A percentile compares a stretch with the other conserved stretches of the same genome.
Conservation (phyloP, 1,140 invertebrate genomes). For the Varroa destructor region DNA sequence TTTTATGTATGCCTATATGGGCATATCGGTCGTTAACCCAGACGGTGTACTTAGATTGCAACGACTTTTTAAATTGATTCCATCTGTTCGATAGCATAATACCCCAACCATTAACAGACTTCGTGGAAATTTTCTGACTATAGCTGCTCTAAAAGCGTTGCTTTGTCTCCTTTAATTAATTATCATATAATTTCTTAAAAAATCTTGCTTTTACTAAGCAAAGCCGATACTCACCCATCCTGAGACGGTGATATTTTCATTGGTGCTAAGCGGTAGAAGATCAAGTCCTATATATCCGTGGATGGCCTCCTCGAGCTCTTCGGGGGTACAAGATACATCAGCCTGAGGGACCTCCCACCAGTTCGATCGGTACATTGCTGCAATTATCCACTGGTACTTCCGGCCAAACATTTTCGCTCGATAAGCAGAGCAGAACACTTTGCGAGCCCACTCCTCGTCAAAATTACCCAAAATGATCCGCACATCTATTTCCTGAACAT, state of each 20-base stretch:
- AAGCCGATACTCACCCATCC: conserved; percentile 59
- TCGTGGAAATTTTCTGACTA: too few relatives aligned
- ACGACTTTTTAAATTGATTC: too few relatives aligned
- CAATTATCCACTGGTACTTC: conserved; percentile 91
- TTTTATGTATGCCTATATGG: too few relatives aligned
- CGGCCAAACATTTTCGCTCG: conserved; percentile 58
- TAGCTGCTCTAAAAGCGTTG: too few relatives aligned
- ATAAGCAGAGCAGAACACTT: conserved; percentile 80
- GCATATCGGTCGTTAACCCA: too few relatives aligned
- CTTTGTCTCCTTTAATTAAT: too few relatives aligned
- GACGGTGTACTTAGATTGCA: too few relatives aligned
- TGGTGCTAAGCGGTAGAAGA: conserved; percentile 57
- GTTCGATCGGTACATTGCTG: conserved; percentile 64
- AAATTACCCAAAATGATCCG: conserved; percentile 93
- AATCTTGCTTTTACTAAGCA: too few relatives aligned
- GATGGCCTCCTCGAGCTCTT: conserved; percentile 62
- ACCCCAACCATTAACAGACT: too few relatives aligned
- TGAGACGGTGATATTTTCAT: conserved; percentile 64
- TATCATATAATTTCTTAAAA: too few relatives aligned
- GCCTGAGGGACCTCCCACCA: conserved; percentile 51
- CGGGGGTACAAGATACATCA: conserved; percentile 51
- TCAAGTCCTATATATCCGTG: conserved; percentile 82
- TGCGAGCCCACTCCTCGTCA: conserved; percentile 79
- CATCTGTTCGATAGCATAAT: too few relatives aligned
- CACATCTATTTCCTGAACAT: conserved; percentile 61